Conservation (phyloP, 2,888 invertebrate genomes). For the Pheosia tremula region DNA sequence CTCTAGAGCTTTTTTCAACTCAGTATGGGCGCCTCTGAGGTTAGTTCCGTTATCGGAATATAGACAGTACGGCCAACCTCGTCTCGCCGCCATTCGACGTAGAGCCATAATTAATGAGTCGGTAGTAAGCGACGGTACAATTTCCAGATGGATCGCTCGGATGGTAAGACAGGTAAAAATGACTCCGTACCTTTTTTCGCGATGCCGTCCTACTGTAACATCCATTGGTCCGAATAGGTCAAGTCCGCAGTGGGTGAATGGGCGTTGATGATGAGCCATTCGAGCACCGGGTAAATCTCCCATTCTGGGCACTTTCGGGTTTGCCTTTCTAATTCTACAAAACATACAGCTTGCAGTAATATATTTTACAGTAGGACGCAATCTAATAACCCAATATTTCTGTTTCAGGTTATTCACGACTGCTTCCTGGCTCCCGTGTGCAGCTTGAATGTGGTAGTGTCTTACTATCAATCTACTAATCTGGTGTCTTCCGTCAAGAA, state of each 20-base stretch:
- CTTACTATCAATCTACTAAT: not conserved
- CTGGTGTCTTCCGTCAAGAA: not conserved
- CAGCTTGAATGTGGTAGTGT: not conserved
- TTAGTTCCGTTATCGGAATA: slow-evolving; percentile 28
- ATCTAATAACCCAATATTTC: slow-evolving; percentile 1
- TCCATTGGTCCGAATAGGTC: slow-evolving; percentile 26
- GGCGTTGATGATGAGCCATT: slow-evolving; percentile 24
- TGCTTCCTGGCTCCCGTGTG: not conserved
- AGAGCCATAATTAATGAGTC: slow-evolving; percentile 21
- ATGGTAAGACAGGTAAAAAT: slow-evolving; percentile 30
- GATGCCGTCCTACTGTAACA: slow-evolving; percentile 17
- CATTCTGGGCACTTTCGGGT: slow-evolving; percentile 15
- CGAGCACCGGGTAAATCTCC: slow-evolving; percentile 26
- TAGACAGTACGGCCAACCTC: slow-evolving; percentile 18
- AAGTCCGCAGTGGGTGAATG: slow-evolving; percentile 18
- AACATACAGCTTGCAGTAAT: slow-evolving; percentile 3
- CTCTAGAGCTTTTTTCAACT: slow-evolving; percentile 8
- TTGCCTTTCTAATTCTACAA: not conserved
- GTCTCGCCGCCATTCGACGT: slow-evolving; percentile 17
- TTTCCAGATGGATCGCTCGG: slow-evolving; percentile 28
- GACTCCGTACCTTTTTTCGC: slow-evolving; percentile 20
- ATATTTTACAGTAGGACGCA: not conserved
- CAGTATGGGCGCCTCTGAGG: slow-evolving; percentile 15
- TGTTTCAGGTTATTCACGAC: slow-evolving; percentile 3
- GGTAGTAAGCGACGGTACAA: slow-evolving; percentile 10